A percentile compares a stretch with the other conserved stretches of the same genome.
These are phyloP conservation scores for Carpatolechia fugitivella DNA, from an alignment of 2,888 invertebrate genomes.

Conservation along the genomic window DNA sequence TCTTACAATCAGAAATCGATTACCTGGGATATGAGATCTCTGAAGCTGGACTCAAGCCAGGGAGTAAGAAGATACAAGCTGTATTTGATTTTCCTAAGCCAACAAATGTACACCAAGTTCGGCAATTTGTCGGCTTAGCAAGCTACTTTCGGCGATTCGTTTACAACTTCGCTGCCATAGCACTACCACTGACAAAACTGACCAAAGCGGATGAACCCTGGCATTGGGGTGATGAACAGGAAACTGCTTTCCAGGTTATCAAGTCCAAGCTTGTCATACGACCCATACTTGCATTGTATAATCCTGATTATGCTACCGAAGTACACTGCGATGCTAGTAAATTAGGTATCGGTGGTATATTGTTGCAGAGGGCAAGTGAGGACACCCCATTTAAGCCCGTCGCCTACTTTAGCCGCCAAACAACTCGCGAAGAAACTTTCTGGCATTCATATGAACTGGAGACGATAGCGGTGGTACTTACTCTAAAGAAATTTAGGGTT, in stretches of 20 bases:
- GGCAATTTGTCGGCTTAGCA: conserved; percentile 27
- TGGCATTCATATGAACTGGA: conserved; percentile 40
- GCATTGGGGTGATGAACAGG: conserved; percentile 12
- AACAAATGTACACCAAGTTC: not conserved
- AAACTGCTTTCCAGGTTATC: conserved; percentile 10
- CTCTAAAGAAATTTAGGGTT: conserved; percentile 5
- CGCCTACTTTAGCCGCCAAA: no score
- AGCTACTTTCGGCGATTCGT: conserved; percentile 32
- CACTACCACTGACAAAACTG: conserved; percentile 12
- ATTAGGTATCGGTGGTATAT: conserved; percentile 12
- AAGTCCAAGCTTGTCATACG: not conserved
- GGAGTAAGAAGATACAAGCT: no score
- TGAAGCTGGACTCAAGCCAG: conserved; percentile 1
- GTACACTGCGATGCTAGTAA: conserved; percentile 16
- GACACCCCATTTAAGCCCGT: conserved; percentile 5
- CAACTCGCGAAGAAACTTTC: conserved; percentile 33
- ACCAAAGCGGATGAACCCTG: conserved; percentile 11
- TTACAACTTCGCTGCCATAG: conserved; percentile 15
- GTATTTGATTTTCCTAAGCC: not conserved
- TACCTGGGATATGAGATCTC: conserved; percentile 10
- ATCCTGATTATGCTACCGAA: conserved; percentile 10
- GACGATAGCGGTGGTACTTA: conserved; percentile 12
- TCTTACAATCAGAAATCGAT: not conserved
- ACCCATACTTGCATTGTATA: conserved; percentile 14
- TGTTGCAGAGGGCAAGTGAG: conserved; percentile 5